Evolutionary conservation across 2,797 vertebrate species (phyloP).

Genomic region (Pterois miles): DNA sequence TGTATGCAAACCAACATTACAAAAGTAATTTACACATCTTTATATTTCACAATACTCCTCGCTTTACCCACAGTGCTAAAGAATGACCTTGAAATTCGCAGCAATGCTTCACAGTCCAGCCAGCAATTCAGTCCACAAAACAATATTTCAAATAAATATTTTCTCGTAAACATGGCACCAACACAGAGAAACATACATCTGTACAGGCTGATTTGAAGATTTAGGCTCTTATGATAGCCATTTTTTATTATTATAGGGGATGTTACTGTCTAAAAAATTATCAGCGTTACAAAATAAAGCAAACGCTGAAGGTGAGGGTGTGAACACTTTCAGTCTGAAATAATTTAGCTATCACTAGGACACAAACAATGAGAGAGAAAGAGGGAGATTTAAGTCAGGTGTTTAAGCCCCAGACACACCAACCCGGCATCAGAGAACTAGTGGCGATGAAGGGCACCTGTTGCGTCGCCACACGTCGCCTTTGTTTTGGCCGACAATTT

Average conservation of each 20-base stretch:
- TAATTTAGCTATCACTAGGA: constrained; percentile 44
- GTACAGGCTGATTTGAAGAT: constrained; percentile 55
- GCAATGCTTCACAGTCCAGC: constrained; percentile 29
- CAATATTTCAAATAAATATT: constrained; percentile 38
- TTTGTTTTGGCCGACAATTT: too few species aligned
- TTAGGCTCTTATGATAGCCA: constrained; percentile 16
- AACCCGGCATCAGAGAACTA: too few species aligned
- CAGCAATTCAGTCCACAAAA: constrained; percentile 24
- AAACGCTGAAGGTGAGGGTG: constrained; percentile 19
- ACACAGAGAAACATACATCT: constrained; percentile 60
- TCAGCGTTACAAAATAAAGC: constrained; percentile 38
- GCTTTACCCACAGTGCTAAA: constrained; percentile 44
- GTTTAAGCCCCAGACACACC: not conserved
- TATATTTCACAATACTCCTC: constrained; percentile 31
- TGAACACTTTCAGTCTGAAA: constrained; percentile 23
- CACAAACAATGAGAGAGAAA: constrained; percentile 43
- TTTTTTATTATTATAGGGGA: constrained; percentile 21
- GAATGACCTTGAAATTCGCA: constrained; percentile 25
- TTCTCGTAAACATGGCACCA: constrained; percentile 66
- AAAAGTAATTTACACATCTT: constrained; percentile 41
- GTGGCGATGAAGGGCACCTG: too few species aligned
- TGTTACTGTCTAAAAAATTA: constrained; percentile 21
- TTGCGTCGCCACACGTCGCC: too few species aligned
- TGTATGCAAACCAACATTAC: constrained; percentile 21
- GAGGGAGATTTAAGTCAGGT: constrained; percentile 18